A percentile compares a stretch with the other conserved stretches of the same genome.
Conservation (phyloP, 2,113 vertebrate species). For the Leucopsar rothschildi region DNA sequence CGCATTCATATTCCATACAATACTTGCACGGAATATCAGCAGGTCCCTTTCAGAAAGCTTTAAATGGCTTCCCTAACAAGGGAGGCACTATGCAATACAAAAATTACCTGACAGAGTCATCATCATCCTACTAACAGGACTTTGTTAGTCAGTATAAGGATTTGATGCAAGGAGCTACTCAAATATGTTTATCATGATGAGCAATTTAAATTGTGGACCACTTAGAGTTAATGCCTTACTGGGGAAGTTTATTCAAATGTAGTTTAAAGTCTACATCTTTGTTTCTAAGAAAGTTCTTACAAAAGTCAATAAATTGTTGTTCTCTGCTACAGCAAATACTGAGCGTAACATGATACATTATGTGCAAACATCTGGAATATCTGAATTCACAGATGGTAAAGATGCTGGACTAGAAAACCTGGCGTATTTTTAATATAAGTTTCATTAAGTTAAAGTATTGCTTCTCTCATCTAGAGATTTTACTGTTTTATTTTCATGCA, state of each 20-base stretch:
- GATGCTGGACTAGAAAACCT: not conserved
- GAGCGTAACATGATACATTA: constrained; percentile 7
- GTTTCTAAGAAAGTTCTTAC: not conserved
- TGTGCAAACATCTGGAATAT: not conserved
- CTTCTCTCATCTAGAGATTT: not conserved
- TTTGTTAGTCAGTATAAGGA: not conserved
- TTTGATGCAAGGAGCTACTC: not conserved
- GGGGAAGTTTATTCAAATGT: not conserved
- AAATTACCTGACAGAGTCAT: not conserved
- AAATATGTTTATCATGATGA: not conserved
- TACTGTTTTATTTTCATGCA: not conserved
- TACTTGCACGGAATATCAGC: constrained; percentile 17
- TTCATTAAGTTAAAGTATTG: constrained; percentile 31
- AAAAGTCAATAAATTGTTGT: constrained; percentile 37
- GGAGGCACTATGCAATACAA: not conserved
- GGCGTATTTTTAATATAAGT: constrained; percentile 4
- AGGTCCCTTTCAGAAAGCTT: not conserved
- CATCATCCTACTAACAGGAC: not conserved
- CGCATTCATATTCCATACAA: constrained; percentile 58
- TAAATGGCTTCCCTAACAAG: not conserved
- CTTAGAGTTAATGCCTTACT: constrained; percentile 23
- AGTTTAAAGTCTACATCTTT: constrained; percentile 11
- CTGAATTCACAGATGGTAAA: constrained; percentile 34
- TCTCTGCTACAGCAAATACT: constrained; percentile 17
- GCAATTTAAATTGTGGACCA: not conserved